A percentile compares a stretch with the other conserved stretches of the same genome.
Conservation (phyloP, 2,113 vertebrate species). For the Eptesicus fuscus region DNA sequence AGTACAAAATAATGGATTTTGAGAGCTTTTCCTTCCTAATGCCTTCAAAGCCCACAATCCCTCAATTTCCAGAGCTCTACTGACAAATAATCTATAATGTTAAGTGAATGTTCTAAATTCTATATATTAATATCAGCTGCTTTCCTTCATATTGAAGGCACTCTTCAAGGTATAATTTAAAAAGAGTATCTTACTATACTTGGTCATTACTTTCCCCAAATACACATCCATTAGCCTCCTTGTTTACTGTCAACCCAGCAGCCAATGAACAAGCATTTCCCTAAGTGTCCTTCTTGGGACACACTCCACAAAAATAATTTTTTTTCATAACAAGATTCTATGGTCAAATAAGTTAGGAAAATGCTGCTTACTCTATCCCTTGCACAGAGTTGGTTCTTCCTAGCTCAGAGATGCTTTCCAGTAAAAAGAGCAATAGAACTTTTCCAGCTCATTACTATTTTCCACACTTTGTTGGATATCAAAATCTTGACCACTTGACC, state of each 20-base stretch:
- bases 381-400: background rate
- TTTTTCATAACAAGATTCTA: background rate
- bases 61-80: background rate
- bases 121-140: background rate
- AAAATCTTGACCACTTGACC: background rate
- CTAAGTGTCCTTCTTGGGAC: background rate
- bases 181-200: background rate
- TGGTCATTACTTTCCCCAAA: background rate
- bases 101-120: background rate
- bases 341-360: too few species aligned
- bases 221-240: background rate
- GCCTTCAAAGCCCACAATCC: background rate
- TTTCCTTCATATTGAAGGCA: background rate
- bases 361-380: background rate
- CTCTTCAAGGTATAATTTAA: background rate
- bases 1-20: background rate
- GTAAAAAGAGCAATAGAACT: background rate
- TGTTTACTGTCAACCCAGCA: background rate
- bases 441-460: background rate
- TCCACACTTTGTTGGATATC: background rate
- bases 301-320: background rate
- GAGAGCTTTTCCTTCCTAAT: conserved; percentile 27
- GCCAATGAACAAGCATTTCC: background rate
- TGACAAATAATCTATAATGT: background rate
- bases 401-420: background rate